Evolutionary conservation across 2,797 vertebrate species (phyloP).

Genomic region (Thamnophis elegans): DNA sequence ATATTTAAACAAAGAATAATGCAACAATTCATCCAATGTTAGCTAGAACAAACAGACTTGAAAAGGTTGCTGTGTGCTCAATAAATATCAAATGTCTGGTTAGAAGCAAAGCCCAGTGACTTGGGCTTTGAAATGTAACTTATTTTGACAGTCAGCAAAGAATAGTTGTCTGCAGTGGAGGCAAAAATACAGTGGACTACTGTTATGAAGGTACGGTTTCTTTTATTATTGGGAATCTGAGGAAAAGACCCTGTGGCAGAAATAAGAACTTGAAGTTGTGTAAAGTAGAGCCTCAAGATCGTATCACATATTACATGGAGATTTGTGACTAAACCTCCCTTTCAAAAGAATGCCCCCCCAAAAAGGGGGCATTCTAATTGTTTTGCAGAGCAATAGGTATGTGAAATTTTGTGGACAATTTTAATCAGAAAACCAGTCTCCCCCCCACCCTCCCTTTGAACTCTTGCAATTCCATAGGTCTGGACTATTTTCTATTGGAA

Average conservation of each 20-base stretch:
- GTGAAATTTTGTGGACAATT: not conserved
- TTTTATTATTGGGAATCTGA: not conserved
- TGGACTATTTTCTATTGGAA: not conserved
- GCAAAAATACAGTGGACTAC: not conserved
- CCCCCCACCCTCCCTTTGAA: not conserved
- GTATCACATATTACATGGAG: not conserved
- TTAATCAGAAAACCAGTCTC: not conserved
- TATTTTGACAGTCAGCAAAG: not conserved
- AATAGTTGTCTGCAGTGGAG: not conserved
- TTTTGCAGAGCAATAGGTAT: not conserved
- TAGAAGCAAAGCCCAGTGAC: not conserved
- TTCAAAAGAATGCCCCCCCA: too few relatives aligned
- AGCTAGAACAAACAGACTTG: not conserved
- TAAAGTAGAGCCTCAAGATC: not conserved
- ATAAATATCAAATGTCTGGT: conserved; percentile 13
- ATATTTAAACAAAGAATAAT: not conserved
- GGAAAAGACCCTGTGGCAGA: not conserved
- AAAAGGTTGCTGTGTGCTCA: not conserved
- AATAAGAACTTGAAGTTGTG: not conserved
- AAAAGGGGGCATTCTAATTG: not conserved
- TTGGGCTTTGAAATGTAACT: conserved; percentile 24
- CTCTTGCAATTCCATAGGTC: not conserved
- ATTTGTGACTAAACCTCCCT: not conserved
- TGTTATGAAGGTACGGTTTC: not conserved
- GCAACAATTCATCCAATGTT: not conserved